Evolutionary conservation across 2,888 invertebrate genomes (phyloP).

Genomic region (Metacarcinus magister): DNA sequence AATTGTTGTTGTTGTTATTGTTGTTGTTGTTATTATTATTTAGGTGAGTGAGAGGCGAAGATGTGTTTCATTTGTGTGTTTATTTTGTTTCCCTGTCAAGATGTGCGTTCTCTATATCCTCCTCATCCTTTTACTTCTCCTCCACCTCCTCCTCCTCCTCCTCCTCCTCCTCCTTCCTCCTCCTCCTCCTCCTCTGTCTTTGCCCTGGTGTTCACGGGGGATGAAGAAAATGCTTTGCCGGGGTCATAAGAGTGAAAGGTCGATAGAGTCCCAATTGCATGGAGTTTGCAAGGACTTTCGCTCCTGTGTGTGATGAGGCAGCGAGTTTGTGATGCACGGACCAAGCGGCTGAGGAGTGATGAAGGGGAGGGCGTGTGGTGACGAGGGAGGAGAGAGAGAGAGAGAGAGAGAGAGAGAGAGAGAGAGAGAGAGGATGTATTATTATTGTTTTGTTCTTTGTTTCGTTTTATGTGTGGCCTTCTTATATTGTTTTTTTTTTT

Average conservation of each 20-base stretch:
- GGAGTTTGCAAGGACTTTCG: not conserved
- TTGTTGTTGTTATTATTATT: not conserved
- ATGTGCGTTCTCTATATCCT: not conserved
- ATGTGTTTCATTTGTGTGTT: too few relatives aligned
- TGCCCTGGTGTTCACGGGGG: not conserved
- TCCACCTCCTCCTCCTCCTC: not conserved
- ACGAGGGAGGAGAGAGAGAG: not conserved
- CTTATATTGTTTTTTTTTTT: not conserved
- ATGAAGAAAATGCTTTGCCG: not conserved
- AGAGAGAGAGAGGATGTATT: not conserved
- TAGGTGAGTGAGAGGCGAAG: too few relatives aligned
- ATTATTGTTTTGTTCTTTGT: not conserved
- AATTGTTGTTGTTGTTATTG: not conserved
- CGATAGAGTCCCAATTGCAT: not conserved
- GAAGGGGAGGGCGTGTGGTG: not conserved
- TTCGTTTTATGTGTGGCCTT: not conserved
- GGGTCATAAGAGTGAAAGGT: not conserved
- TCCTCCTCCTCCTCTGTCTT: not conserved
- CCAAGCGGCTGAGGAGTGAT: not conserved
- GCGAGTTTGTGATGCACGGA: not conserved
- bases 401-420: not conserved
- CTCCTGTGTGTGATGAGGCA: slow-evolving; percentile 7
- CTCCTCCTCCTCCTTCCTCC: not conserved
- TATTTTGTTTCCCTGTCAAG: not conserved
- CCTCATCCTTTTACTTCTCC: not conserved